Percentiles rank a stretch among this genome's conserved stretches.
Evolutionary conservation across 2,888 invertebrate species (phyloP).

Genomic region (Leptopilina syphax): DNA sequence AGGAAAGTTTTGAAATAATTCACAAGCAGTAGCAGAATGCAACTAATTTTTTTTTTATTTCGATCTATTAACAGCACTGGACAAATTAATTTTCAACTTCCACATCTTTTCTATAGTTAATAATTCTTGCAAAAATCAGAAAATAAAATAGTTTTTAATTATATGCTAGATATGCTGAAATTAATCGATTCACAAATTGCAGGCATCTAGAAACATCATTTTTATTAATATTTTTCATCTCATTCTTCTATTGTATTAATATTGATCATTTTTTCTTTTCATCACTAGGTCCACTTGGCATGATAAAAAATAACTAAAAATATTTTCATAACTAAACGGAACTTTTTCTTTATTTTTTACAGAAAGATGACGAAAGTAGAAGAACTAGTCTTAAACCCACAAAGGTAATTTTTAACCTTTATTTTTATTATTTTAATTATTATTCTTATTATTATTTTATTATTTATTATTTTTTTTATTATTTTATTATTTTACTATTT

Average conservation of each 20-base stretch:
- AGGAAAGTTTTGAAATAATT: background rate
- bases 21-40: background rate
- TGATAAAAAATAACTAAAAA: background rate
- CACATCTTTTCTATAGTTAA: background rate
- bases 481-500: too few species aligned
- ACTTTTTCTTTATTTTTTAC: conserved; percentile 56
- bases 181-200: background rate
- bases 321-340: background rate
- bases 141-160: background rate
- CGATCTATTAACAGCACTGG: conserved; percentile 22
- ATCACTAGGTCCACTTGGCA: background rate
- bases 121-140: background rate
- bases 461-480: background rate
- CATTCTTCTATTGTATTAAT: background rate
- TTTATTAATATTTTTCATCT: background rate
- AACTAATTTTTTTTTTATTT: background rate
- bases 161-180: too few species aligned
- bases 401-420: conserved; percentile 62
- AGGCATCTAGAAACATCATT: background rate
- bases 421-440: too few species aligned
- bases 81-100: background rate
- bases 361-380: conserved; percentile 68
- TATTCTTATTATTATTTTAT: too few species aligned
- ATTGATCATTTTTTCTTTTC: background rate
- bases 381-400: conserved; percentile 67